Base-by-base conservation (phyloP, 1,140 invertebrate genomes). In the Amyelois transitella region DNA sequence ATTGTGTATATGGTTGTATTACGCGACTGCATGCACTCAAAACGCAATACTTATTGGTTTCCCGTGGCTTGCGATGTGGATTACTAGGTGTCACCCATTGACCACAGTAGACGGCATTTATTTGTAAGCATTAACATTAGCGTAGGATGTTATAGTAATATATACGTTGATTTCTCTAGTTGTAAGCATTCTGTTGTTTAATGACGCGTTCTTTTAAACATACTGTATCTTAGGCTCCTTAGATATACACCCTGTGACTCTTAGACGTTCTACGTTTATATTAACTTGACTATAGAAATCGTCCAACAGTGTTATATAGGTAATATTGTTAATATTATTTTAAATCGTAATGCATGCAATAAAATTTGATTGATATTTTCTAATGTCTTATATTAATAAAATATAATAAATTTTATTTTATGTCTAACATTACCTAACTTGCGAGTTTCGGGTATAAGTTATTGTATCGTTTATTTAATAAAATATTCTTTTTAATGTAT, bases 131-230 rank as follows among this genome's bases (percentile, higher is more conserved):
- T 82, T 79, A 84, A 81, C 73, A 69, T 78, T 77, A 72, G 50
- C 24, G 38, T 86, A 86, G 75, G 57, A 79, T 81, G 80, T 85
- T 83, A 88, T 83, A 84, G 79, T 88, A 88, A 88, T 88, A 86
- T 86, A 88, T 88, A 78, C 69, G 85, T 88, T 88, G 85, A 86
- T 79, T 87, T 83, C 75, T 86, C 53, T 86, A 84, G 75, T 67
- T 73, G 32, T 84, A 84, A 83, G 79, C 53, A 63, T 72, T 76
- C 69, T 82, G 74, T 83, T 78, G 72, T 77, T 77, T 66, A 63
- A 67, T 66, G 64, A 70, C 61, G 68, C 53, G 71, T 65, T 70
- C 69, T 64, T 60, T 72, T 69, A 67, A 74, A 67, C 64, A 56
- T 65, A 60, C 63, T 54, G 53, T 62, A 58, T 55, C 51, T 57